A percentile compares a stretch with the other conserved stretches of the same genome.
These are phyloP conservation scores for Melanotaenia pygmaea DNA, from an alignment of 2,797 vertebrate genomes.

Conservation along the genomic window DNA sequence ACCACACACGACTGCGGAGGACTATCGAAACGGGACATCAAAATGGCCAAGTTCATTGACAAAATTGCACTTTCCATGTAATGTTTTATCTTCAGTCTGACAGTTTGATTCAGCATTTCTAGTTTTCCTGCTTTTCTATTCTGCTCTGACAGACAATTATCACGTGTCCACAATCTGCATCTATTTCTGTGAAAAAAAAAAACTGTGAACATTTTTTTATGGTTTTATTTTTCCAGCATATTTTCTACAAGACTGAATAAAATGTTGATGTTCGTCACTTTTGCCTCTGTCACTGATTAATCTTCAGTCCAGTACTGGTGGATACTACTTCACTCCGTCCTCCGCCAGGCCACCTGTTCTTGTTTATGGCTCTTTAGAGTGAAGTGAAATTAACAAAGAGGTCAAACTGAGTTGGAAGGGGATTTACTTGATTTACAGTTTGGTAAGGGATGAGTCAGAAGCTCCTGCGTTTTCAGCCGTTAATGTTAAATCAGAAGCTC, in stretches of 20 bases:
- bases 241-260: slow-evolving; percentile 42
- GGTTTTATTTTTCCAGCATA: neutral
- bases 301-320: slow-evolving; percentile 23
- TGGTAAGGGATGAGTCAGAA: slow-evolving; percentile 51
- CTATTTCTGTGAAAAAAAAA: neutral
- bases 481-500: slow-evolving; percentile 35
- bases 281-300: neutral
- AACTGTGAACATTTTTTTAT: neutral
- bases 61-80: slow-evolving; percentile 82
- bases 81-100: slow-evolving; percentile 1
- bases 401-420: slow-evolving; percentile 59
- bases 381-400: slow-evolving; percentile 47
- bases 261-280: slow-evolving; percentile 6
- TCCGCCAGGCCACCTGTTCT: slow-evolving; percentile 59
- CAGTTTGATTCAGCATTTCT: neutral
- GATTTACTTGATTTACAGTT: slow-evolving; percentile 63
- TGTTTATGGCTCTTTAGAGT: slow-evolving; percentile 38
- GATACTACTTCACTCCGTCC: slow-evolving; percentile 29
- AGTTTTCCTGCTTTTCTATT: neutral
- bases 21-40: slow-evolving; percentile 90
- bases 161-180: neutral
- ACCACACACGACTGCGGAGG: slow-evolving; percentile 92
- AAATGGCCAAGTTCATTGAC: slow-evolving; percentile 94
- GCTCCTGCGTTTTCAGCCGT: slow-evolving; percentile 41
- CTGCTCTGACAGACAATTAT: neutral